These are phyloP conservation scores for Panzeria rudis DNA, from an alignment of 2,888 invertebrate species.

Conservation along the genomic window DNA sequence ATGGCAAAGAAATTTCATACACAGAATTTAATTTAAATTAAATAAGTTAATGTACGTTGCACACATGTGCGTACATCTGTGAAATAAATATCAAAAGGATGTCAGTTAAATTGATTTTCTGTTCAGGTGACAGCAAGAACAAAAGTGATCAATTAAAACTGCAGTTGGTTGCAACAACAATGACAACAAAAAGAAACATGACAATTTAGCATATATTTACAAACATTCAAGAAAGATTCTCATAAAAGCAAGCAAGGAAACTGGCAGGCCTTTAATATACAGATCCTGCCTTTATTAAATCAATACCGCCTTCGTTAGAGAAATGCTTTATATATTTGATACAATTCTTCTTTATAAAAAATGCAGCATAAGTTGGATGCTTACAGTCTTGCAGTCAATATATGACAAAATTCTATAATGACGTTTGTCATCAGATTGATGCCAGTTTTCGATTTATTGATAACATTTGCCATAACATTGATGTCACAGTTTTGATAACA, in stretches of 20 bases:
- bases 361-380: too few species aligned
- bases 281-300: not conserved
- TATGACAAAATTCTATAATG: too few species aligned
- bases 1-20: not conserved
- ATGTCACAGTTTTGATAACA: too few species aligned
- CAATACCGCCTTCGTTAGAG: too few species aligned
- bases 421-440: too few species aligned
- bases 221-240: not conserved
- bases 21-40: not conserved
- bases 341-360: too few species aligned
- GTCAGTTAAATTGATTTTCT: slow-evolving; percentile 66
- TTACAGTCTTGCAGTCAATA: too few species aligned
- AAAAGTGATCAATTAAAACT: slow-evolving; percentile 59
- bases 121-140: slow-evolving; percentile 58
- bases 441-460: too few species aligned
- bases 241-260: not conserved
- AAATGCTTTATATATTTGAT: too few species aligned
- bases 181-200: slow-evolving; percentile 10
- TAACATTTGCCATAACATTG: too few species aligned
- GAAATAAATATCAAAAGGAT: slow-evolving; percentile 59
- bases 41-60: not conserved
- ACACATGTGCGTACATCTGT: not conserved
- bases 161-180: slow-evolving; percentile 20
- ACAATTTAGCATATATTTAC: slow-evolving; percentile 19
- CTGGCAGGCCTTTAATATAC: not conserved